Percentiles rank a stretch among this genome's conserved stretches.
Conservation (phyloP, 2,888 invertebrate genomes). For the Lucinisca nassula region DNA sequence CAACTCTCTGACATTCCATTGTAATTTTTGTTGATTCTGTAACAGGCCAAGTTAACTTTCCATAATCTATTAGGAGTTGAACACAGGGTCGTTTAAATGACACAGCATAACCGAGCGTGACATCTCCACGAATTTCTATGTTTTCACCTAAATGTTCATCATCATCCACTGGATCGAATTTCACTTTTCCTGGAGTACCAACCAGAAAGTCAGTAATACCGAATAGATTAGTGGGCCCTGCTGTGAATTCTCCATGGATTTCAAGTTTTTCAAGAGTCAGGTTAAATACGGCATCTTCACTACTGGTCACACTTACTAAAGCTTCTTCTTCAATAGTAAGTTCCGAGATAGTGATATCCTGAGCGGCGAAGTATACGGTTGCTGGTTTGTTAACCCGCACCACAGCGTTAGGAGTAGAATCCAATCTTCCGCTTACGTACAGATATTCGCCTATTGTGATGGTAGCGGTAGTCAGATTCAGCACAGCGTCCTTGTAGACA, state of each 20-base stretch:
- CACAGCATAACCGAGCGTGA: constrained; percentile 64
- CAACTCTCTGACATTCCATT: constrained; percentile 71
- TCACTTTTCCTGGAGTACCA: constrained; percentile 59
- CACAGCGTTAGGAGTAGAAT: constrained; percentile 29
- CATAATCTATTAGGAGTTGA: constrained; percentile 59
- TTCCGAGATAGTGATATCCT: constrained; percentile 38
- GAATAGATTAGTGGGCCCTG: constrained; percentile 24
- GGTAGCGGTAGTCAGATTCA: constrained; percentile 48
- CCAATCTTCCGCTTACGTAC: constrained; percentile 46
- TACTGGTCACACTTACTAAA: constrained; percentile 41
- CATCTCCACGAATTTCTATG: constrained; percentile 63
- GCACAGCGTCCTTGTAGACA: constrained; percentile 36
- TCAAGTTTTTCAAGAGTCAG: constrained; percentile 40
- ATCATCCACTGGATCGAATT: constrained; percentile 61
- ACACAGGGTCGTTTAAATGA: constrained; percentile 68
- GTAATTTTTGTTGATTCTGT: constrained; percentile 49
- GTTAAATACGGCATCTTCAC: constrained; percentile 28
- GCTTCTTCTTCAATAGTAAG: constrained; percentile 50
- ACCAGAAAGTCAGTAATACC: constrained; percentile 49
- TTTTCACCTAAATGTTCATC: constrained; percentile 66
- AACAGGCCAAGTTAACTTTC: constrained; percentile 61
- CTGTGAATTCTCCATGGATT: constrained; percentile 62
- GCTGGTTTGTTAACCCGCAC: constrained; percentile 44
- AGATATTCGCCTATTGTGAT: constrained; percentile 45
- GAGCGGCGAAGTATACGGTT: constrained; percentile 56